Evolutionary conservation across 2,888 invertebrate genomes (phyloP), one percentile per base, ranked within the genome.

Genomic region (Julus scanicus): DNA sequence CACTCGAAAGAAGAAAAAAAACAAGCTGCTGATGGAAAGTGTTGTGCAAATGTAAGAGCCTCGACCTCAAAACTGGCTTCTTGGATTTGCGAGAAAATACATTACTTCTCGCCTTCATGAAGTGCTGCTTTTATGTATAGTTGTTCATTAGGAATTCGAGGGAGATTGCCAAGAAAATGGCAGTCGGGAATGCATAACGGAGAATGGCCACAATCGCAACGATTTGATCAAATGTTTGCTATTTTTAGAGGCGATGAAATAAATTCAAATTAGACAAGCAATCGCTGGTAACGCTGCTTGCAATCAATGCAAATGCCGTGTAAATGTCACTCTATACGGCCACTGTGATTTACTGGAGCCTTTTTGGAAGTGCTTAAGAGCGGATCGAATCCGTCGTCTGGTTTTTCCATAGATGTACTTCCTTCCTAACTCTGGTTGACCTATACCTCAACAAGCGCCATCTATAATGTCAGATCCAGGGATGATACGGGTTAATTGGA

Each of bases 261-360:
- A 53, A 53, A 53, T 53, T 53, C 53, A 53, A 53, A 53, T 53
- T 53, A 53, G 53, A 53, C 53, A 53, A 53, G 53, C 53, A 53
- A 53, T 53, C 53, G 53, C 53, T 53, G 15, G 53, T 53, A 13
- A 17, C 11, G 53, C 53, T 13, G 15, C 15, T 29, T 17, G 53
- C 53, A 53, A 53, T 53, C 53, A 53, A 53, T 53, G 53, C 53
- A 53, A 53, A 53, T 53, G 53, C 53, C 53, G 53, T 53, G 53
- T 53, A 15, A 53, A 53, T 53, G 53, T 53, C 53, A 53, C 53
- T 53, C 17, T 53, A 53, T 53, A 53, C 53, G 53, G 53, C 53
- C 15, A 9, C 15, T 4, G 15, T 53, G 53, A 53, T 53, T 53
- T 53, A 53, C 6, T 9, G 13, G 3, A 17, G 53, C 53, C 53